Percentiles rank a stretch among this genome's conserved stretches.
Evolutionary conservation across 2,797 vertebrate species (phyloP).

Genomic region (Tapera naevia): DNA sequence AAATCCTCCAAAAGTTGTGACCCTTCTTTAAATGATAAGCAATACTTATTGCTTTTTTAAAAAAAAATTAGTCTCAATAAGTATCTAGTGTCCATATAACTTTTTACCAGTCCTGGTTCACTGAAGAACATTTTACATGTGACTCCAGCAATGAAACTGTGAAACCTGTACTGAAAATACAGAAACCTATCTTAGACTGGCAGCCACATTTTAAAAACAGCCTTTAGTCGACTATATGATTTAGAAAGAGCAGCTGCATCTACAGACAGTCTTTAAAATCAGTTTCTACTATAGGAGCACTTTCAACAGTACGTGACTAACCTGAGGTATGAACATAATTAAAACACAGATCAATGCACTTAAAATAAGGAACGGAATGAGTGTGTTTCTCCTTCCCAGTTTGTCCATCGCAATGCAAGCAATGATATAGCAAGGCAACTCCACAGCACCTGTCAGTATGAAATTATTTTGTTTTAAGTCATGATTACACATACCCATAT

Average conservation of each 20-base stretch:
- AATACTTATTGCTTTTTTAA: not conserved
- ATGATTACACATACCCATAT: not conserved
- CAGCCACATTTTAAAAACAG: not conserved
- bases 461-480: conserved; percentile 8
- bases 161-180: conserved; percentile 12
- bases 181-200: not conserved
- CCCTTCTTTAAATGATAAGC: not conserved
- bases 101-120: not conserved
- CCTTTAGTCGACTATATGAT: not conserved
- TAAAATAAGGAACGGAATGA: conserved; percentile 84
- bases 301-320: conserved; percentile 51
- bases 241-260: not conserved
- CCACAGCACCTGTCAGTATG: conserved; percentile 85
- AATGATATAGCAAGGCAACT: conserved; percentile 88
- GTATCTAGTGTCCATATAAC: not conserved
- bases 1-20: not conserved
- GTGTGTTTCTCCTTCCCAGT: conserved; percentile 88
- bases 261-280: not conserved
- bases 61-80: not conserved
- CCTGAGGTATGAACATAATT: conserved; percentile 85
- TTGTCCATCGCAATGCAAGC: conserved; percentile 87
- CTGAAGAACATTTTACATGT: not conserved
- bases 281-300: conserved; percentile 4
- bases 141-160: not conserved
- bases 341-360: conserved; percentile 83